Conservation (phyloP, 2,888 invertebrate genomes). For the Hedya salicella region DNA sequence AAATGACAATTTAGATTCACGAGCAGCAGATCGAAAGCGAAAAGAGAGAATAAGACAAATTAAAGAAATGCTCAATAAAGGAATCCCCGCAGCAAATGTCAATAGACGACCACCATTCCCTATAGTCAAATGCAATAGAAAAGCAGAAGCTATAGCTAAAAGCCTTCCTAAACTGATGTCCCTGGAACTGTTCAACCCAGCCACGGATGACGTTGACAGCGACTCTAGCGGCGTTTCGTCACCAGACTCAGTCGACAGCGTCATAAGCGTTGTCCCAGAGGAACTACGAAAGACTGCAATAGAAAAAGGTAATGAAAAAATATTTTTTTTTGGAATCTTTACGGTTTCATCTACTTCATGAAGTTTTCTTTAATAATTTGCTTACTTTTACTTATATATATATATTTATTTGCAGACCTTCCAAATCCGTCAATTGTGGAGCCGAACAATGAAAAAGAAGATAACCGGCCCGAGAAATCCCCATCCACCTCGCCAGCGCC, state of each 20-base stretch:
- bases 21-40: constrained; percentile 82
- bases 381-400: not conserved
- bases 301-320: constrained; percentile 74
- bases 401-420: constrained; percentile 62
- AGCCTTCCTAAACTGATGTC: constrained; percentile 91
- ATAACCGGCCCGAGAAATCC: constrained; percentile 54
- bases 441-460: constrained; percentile 58
- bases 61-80: constrained; percentile 88
- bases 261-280: constrained; percentile 90
- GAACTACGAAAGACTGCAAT: constrained; percentile 79
- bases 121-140: constrained; percentile 88
- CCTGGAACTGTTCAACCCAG: constrained; percentile 94
- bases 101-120: constrained; percentile 86
- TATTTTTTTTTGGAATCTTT: not conserved
- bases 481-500: constrained; percentile 64
- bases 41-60: constrained; percentile 88
- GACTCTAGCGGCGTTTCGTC: constrained; percentile 95
- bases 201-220: constrained; percentile 95
- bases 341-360: not conserved
- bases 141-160: constrained; percentile 86
- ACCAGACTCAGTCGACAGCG: constrained; percentile 94
- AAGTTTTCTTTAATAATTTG: no score
- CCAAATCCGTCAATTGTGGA: constrained; percentile 56
- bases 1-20: constrained; percentile 74
- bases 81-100: constrained; percentile 86